Base-by-base conservation (phyloP, 2,797 vertebrate species). In the Rhincodon typus region DNA sequence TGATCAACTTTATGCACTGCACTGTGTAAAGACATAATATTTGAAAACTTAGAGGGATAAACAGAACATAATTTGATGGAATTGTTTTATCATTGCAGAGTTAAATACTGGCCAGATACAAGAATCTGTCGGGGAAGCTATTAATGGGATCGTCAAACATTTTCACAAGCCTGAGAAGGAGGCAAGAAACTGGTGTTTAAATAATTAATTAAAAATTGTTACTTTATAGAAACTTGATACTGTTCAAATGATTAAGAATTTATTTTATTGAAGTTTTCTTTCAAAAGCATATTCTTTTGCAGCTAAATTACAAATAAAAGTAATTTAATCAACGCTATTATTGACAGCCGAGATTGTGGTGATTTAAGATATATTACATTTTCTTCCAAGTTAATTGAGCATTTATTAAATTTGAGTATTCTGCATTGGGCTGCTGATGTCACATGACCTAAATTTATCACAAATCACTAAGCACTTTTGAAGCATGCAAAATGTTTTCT, bases 151-250 rank as follows among this genome's bases (percentile, higher is more conserved):
- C 90, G 99, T 99, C 95, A 99, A 99, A 97, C 99, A 99, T 96
- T 99, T 99, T 97, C 99, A 99, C 97, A 99, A 99, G 96, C 99
- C 99, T n/a, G 99, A 99, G 97, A 99, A 99, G 97, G 99, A 99
- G 99, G 99, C 99, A 97, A 98, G 98, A 96, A 77, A 30, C 70
- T 77, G 25, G 1, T 72, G n/a, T 95, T 95, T 30, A 88, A 69
- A 50, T 50, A 95, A 69, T 42, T 38, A 42, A 38, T 38, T 69
- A 66, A 50, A 93, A 93, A 69, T 42, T 8, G 23, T 42, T 93
- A 69, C 23, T 42, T 50, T 69, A 21, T 1, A 38, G 34, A 66
- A 38, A 79, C 38, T 50, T 95, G 79, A 50, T 74, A 10, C 53
- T 72, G 19, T 30, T 50, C 70, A 50, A 62, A 17, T 74, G 27